These are phyloP conservation scores for Atta texana DNA, from an alignment of 1,140 invertebrate species.

Conservation along the genomic window DNA sequence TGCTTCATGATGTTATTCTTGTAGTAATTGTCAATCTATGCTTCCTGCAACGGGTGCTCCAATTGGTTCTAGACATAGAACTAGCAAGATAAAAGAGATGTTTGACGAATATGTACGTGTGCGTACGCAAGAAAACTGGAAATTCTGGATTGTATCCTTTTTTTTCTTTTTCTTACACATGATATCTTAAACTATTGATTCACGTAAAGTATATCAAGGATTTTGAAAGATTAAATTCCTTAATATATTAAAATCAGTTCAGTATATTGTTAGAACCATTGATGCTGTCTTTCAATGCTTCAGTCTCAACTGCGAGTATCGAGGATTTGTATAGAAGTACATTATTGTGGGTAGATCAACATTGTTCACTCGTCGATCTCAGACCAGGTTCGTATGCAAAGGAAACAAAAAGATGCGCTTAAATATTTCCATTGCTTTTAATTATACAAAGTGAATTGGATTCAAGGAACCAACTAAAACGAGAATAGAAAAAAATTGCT, in stretches of 20 bases:
- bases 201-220: background rate
- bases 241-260: constrained; percentile 89
- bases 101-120: constrained; percentile 96
- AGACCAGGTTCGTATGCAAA: constrained; percentile 91
- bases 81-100: constrained; percentile 97
- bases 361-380: constrained; percentile 97
- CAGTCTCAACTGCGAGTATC: constrained; percentile 95
- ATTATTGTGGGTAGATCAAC: constrained; percentile 97
- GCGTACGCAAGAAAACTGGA: constrained; percentile 97
- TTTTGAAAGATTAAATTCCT: constrained; percentile 75
- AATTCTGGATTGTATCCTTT: constrained; percentile 98
- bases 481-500: background rate
- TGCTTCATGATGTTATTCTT: constrained; percentile 75
- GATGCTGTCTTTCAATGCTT: constrained; percentile 95
- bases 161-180: constrained; percentile 18
- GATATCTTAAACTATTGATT: background rate
- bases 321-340: constrained; percentile 97
- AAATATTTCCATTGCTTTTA: background rate
- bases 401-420: background rate
- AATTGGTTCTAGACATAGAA: constrained; percentile 92
- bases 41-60: constrained; percentile 98
- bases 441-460: background rate
- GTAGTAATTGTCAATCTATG: constrained; percentile 96
- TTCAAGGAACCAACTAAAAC: background rate
- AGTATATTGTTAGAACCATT: constrained; percentile 95